phyloP scores from a whole-genome alignment of 2,888 invertebrate genomes.

The Tiliacea aurago region DNA sequence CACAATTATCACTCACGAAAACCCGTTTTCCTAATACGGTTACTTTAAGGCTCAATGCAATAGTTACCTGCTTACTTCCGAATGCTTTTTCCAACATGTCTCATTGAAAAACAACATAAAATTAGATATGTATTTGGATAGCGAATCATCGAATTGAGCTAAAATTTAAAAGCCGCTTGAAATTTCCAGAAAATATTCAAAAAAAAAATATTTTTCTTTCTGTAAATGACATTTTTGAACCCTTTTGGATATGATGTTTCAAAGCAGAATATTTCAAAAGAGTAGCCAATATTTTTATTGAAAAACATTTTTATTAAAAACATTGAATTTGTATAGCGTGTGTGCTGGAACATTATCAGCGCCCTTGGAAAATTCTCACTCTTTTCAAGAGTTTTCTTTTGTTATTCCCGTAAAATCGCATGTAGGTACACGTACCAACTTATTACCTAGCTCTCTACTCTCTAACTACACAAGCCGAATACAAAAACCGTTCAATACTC shows the following conservation, averaged over 20 bases:
- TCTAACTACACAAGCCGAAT: slow-evolving; percentile 45
- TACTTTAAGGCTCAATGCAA: background rate
- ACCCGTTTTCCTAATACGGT: slow-evolving; percentile 33
- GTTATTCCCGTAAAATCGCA: background rate
- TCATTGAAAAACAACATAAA: background rate
- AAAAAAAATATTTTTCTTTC: background rate
- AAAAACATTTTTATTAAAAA: background rate
- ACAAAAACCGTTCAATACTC: slow-evolving; percentile 64
- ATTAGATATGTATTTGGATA: background rate
- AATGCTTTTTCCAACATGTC: background rate
- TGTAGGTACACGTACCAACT: slow-evolving; percentile 7
- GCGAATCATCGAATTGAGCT: background rate
- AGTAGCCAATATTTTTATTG: background rate
- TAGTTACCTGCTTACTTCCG: background rate
- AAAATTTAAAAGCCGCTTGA: background rate
- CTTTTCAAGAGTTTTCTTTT: background rate
- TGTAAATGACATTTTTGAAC: background rate
- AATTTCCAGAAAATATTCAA: background rate
- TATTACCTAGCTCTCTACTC: slow-evolving; percentile 1
- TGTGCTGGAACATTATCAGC: background rate
- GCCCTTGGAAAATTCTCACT: background rate
- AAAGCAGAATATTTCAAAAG: background rate
- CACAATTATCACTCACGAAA: slow-evolving; percentile 6
- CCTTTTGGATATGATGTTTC: background rate
- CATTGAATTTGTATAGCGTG: background rate